Evolutionary conservation across 1,140 invertebrate species (phyloP), one percentile per base, ranked within the genome.

Genomic region (Rhyacophila brunnea): DNA sequence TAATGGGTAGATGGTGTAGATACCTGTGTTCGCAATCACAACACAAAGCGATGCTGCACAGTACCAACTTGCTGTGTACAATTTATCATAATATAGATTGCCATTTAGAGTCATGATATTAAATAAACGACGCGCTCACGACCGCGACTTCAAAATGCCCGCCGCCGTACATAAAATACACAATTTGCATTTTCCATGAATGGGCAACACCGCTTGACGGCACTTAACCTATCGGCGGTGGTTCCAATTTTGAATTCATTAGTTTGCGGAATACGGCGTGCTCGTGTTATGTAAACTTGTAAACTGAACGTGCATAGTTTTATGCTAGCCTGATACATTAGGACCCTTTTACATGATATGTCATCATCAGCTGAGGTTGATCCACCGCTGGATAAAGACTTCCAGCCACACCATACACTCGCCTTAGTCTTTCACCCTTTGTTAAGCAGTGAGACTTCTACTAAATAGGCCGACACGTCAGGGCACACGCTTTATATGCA

Each of bases 71-170:
- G 50, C 38, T 36, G 28, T 7, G 40, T 35, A 55, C 55, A 54
- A 58, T 62, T 62, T 62, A 62, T 62, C 60, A 58, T 62, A 62
- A 62, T 62, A 62, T 62, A 57, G 60, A 62, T 62, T 62, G 60
- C 60, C 60, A 62, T 62, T 62, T 62, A 58, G 54, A 62, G 60
- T 49, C 60, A 62, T 62, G 60, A 62, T 62, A 62, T 58, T 54
- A 62, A 62, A 58, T 58, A 62, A 62, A 58, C 60, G 60, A 62
- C 54, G 51, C 60, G 60, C 60, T 62, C 60, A 62, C 60, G 60
- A 62, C 60, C 54, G 56, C 60, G 50, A 62, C 60, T 58, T 62
- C 60, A 62, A 62, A 62, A 62, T 62, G 54, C 49, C 55, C 60
- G 60, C 55, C 60, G 60, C 60, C 55, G 43, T 49, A 58, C 47